Conservation (phyloP, 2,888 invertebrate species). For the Nemotelus nigrinus region DNA sequence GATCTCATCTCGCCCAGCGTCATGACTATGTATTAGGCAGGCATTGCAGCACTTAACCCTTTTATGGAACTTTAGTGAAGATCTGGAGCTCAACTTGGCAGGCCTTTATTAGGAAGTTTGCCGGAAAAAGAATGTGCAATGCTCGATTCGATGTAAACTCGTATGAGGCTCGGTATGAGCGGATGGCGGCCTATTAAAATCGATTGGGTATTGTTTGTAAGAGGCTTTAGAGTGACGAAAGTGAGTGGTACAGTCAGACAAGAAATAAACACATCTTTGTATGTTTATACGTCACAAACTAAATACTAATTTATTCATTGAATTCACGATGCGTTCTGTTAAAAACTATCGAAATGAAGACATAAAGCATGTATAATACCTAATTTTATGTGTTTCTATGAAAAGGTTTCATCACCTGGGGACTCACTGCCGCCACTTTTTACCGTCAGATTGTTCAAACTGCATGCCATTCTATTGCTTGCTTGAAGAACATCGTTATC, state of each 20-base stretch:
- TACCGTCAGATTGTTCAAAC: no score
- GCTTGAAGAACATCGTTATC: not conserved
- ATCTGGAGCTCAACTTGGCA: slow-evolving; percentile 40
- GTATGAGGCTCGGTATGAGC: not conserved
- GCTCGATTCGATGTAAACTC: not conserved
- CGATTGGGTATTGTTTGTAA: not conserved
- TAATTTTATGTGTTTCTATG: no score
- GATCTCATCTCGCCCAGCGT: not conserved
- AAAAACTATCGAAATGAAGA: not conserved
- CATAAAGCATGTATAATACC: no score
- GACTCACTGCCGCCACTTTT: no score
- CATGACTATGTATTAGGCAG: slow-evolving; percentile 18
- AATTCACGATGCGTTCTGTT: not conserved
- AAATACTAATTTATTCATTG: not conserved
- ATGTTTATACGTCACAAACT: not conserved
- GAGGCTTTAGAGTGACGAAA: not conserved
- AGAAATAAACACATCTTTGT: not conserved
- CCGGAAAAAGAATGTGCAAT: slow-evolving; percentile 1
- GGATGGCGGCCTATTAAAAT: slow-evolving; percentile 14
- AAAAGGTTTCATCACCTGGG: no score
- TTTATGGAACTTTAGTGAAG: slow-evolving; percentile 42
- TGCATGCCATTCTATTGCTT: no score
- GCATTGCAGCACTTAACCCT: slow-evolving; percentile 34
- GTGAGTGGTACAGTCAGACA: not conserved
- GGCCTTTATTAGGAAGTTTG: not conserved